A percentile compares a stretch with the other conserved stretches of the same genome.
These are phyloP conservation scores for Microcebus jonahi DNA, from an alignment of 2,113 vertebrate species.

Conservation along the genomic window DNA sequence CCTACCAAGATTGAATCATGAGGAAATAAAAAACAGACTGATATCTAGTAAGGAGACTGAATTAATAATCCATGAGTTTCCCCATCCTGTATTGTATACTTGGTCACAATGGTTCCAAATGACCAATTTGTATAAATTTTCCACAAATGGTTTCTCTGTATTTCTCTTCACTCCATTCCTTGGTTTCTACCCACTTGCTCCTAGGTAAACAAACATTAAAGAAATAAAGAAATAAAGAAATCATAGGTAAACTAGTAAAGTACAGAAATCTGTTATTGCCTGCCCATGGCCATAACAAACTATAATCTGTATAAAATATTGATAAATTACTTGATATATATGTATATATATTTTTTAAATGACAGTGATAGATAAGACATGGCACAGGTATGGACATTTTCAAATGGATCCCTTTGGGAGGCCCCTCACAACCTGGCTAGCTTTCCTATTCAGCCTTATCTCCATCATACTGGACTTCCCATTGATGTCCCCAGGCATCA, in stretches of 20 bases:
- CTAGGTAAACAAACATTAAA: neutral
- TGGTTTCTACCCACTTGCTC: neutral
- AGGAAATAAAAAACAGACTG: neutral
- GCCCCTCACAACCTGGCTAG: neutral
- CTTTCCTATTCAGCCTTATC: neutral
- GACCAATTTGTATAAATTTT: neutral
- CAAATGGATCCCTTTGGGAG: neutral
- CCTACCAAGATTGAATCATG: neutral
- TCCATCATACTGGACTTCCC: neutral
- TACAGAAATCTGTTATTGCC: neutral
- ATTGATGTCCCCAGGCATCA: neutral
- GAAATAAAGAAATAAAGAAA: constrained; percentile 1
- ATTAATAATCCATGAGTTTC: neutral
- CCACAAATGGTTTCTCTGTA: neutral
- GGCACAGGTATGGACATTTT: neutral
- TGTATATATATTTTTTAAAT: neutral
- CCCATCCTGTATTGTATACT: neutral
- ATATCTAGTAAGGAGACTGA: neutral
- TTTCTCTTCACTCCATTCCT: neutral
- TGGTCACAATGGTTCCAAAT: neutral
- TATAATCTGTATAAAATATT: neutral
- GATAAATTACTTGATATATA: neutral
- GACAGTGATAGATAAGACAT: neutral
- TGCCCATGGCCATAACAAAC: neutral
- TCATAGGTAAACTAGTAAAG: neutral